Base-by-base conservation (phyloP, 2,113 vertebrate species). In the Gasterosteus aculeatus region DNA sequence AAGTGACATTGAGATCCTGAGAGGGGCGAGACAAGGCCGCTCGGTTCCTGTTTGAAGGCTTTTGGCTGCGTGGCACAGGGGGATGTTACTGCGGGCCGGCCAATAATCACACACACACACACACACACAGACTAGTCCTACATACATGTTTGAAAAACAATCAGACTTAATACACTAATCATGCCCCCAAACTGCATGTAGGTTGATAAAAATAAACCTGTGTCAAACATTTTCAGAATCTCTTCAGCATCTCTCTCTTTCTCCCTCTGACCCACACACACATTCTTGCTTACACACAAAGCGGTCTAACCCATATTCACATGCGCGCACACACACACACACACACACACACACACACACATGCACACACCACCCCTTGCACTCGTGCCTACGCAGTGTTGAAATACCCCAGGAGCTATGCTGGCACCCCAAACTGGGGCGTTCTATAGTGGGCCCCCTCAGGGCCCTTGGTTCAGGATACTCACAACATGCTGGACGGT, bases 391-490 rank as follows among this genome's bases (percentile, higher is more conserved):
- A 76, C 80, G 71, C 44, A 4, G 80, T 83, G 83, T 76, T 33
- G 78, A 89, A 84, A 87, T 80, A 82, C 81, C 90, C 91, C 90
- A 76, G 80, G 69, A 92, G 89, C 90, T 29, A 91, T 80, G 68
- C 84, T 92, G 91, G 91, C 91, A 90, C 54, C 85, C 63, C 80
- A 87, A 93, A 92, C 84, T 93, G 91, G 93, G 92, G 90, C 93
- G 72, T 81, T 90, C 78, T 89, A 86, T 85, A 87, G 80, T 56
- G 74, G 85, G 80, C 83, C 88, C 51, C 84, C 78, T 18, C 69
- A 90, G 88, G 87, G 88, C 69, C 84, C 71, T 78, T 77, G 88
- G 84, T 90, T 85, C 86, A 85, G 82, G 86, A 91, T 65, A 79
- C 85, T 89, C 84, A 81, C 73, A 85, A 88, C 81, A 83, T 2